Evolutionary conservation across 2,113 vertebrate genomes (phyloP), one percentile per base, ranked within the genome.

Genomic region (Halichoeres trimaculatus): DNA sequence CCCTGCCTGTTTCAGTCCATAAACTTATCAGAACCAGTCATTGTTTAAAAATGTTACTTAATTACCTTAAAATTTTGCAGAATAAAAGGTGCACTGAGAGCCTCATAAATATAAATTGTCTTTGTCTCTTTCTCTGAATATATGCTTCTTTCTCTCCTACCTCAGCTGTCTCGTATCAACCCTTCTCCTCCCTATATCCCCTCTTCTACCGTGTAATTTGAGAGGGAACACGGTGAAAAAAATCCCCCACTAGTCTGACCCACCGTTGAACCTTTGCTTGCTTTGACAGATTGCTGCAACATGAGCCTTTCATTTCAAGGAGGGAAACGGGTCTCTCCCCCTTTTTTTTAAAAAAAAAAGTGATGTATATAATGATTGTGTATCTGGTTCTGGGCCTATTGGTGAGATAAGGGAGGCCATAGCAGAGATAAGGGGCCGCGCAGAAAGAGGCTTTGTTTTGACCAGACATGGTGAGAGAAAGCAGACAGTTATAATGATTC

Each of bases 231-330:
- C 38, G 34, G 57, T 51, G 64, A 76, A 73, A 80, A 30, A 79
- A 79, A 56, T 70, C 78, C 76, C 76, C 75, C 17, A 3, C 56
- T 83, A 76, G 80, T 58, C 70, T 92, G 90, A 92, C 91, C 91
- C 63, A 75, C 48, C n/a, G 71, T 74, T 93, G 92, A 93, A 92
- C 90, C 88, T 90, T 86, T 75, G 69, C 76, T 52, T 40, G 67
- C 78, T 89, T 84, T 90, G 91, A 92, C 84, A 91, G 87, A 92
- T 90, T 41, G 38, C 84, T 76, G 85, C 78, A 87, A 88, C 75
- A 53, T 45, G 63, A 88, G 85, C 87, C 81, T 92, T 86, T 89
- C 85, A 85, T 89, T 90, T 88, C 83, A 89, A 79, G 69, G 47
- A 54, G 20, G 52, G 75, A 85, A 82, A 79, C 72, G 60, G 35